Base-by-base conservation (phyloP, 1,140 invertebrate species). In the Pissodes strobi region DNA sequence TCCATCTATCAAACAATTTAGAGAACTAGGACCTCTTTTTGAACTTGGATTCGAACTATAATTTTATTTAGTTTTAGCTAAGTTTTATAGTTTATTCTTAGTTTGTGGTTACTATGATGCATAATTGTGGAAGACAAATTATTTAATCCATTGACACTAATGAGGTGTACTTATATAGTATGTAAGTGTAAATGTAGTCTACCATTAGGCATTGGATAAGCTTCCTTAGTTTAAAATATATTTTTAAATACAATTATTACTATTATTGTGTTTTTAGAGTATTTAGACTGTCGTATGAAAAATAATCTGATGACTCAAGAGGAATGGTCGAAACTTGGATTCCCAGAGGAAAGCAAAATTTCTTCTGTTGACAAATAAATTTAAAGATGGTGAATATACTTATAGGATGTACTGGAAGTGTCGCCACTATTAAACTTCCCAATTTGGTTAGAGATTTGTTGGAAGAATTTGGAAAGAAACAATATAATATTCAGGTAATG, bases 231-330 rank as follows among this genome's bases (percentile, higher is more conserved):
- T n/a, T n/a, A n/a, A n/a, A 34, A 34, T n/a, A 6, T 34, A 34
- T n/a, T 34, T n/a, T 34, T 34, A 6, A 8, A 34, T 34, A 6
- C 30, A 34, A 13, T 17, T 5, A 41, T 5, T 13, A 41, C n/a
- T 18, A 53, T 5, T 21, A n/a, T 9, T 37, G 3, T 53, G 5
- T 25, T 41, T 56, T 15, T 41, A 64, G 86, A 90, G 12, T 98
- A 98, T 76, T 84, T 98, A 48, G 83, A 84, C 39, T 98, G 96
- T 78, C 87, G 96, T 70, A 98, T 98, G 95, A 88, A 97, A 43
- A 88, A 94, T 74, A 85, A 92, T 74, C 83, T 97, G 48, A 97
- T 98, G 95, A 86, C 85, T n/a, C 88, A 87, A 78, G 92, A 95
- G 82, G 90, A 94, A 25, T 96, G 91, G 91, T 81, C 85, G 10